Base-by-base conservation (phyloP, 2,113 vertebrate species). In the Chrysemys picta region DNA sequence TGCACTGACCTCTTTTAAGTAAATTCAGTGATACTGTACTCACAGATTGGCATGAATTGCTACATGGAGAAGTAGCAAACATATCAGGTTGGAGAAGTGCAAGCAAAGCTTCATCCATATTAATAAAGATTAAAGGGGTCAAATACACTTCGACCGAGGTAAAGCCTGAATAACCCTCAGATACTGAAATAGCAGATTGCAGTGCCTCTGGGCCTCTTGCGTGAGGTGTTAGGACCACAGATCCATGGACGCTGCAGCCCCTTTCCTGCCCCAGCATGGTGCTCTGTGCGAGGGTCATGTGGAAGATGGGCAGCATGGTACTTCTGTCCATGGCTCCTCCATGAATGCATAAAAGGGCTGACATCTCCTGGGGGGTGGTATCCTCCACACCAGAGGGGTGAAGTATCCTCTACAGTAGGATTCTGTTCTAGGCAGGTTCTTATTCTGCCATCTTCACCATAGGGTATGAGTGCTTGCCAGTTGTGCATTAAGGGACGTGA, bases 131-230 rank as follows among this genome's bases (percentile, higher is more conserved):
- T 17, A 69, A 42, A 72, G 69, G 35, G 35, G 19, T 72, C 8
- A 72, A 72, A 22, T 5, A 38, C 10, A 6, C 0, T 0, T 16
- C 13, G 10, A 75, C 7, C 1, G 2, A 4, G 3, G 17, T 0
- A 27, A 62, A 21, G 6, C 17, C 5, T 0, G 16, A 9, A 53
- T 31, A 3, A 76, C 3, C n/a, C 31, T 9, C 17, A 0, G 6
- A 52, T 27, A 35, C 38, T 3, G 10, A 12, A 3, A 22, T 52
- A 35, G 14, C 47, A 25, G 35, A 27, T 27, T 59, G 57, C 3
- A 5, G 4, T 25, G 24, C 3, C 24, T 1, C 1, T 54, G 42
- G 21, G 19, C 8, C 56, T 0, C 31, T 27, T 38, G 8, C 4
- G 0, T 1, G 21, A 4, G 81, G 10, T 1, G 29, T 54, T 24